These are phyloP conservation scores for Phaetusa simplex DNA, from an alignment of 2,113 vertebrate species.

Conservation along the genomic window DNA sequence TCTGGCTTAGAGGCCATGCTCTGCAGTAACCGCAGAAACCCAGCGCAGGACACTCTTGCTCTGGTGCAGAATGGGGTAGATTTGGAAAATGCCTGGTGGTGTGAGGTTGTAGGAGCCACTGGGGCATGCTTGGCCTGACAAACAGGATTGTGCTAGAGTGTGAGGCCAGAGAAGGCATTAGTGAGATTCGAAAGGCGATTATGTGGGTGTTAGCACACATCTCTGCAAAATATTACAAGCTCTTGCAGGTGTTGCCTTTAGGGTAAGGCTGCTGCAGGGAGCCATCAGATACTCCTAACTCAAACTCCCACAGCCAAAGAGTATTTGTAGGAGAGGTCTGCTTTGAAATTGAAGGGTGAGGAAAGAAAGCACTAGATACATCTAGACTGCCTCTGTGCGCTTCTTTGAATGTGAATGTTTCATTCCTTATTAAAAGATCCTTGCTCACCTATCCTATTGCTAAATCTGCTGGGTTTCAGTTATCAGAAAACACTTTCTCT, in stretches of 20 bases:
- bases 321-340: background rate
- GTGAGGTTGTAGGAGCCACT: background rate
- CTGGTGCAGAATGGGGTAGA: background rate
- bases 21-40: background rate
- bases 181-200: background rate
- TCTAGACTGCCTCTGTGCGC: background rate
- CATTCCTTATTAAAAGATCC: background rate
- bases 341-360: slow-evolving; percentile 25
- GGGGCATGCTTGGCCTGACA: background rate
- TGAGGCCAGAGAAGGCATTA: background rate
- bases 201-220: slow-evolving; percentile 7
- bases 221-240: background rate
- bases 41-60: background rate
- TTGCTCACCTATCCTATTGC: background rate
- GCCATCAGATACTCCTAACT: slow-evolving; percentile 15
- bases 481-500: background rate
- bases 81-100: background rate
- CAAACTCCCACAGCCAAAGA: slow-evolving; percentile 37
- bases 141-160: background rate
- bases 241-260: slow-evolving; percentile 44
- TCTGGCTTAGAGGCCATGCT: background rate
- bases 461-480: background rate
- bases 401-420: background rate
- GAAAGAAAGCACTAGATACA: background rate
- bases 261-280: slow-evolving; percentile 48